phyloP scores from a whole-genome alignment of 2,888 invertebrate species.

The Lithosia quadra region DNA sequence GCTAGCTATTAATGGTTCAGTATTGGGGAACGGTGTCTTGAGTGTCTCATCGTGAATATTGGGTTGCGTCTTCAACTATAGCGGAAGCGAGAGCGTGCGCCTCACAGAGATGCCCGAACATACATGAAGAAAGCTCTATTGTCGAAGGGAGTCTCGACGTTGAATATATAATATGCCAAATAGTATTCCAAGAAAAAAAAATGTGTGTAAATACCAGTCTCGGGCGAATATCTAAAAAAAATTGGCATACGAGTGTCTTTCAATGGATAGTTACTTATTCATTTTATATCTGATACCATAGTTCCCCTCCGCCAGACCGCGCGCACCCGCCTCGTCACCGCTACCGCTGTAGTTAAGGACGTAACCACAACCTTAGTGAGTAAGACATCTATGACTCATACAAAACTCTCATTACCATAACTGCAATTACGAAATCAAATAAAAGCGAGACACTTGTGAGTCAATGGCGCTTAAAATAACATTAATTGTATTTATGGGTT shows the following conservation, averaged over 20 bases:
- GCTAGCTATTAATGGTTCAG: conserved; percentile 12
- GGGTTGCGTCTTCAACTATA: not conserved
- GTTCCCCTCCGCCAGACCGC: not conserved
- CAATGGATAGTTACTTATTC: not conserved
- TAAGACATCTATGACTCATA: conserved; percentile 55
- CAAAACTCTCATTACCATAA: conserved; percentile 45
- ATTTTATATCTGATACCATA: not conserved
- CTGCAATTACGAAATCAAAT: conserved; percentile 46
- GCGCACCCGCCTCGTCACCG: not conserved
- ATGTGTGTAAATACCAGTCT: not conserved
- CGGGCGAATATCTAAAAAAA: too few relatives aligned
- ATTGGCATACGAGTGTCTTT: too few relatives aligned
- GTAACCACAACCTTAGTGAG: conserved; percentile 33
- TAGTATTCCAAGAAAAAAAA: too few relatives aligned
- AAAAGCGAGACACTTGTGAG: conserved; percentile 40
- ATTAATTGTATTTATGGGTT: conserved; percentile 35
- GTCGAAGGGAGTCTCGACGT: not conserved
- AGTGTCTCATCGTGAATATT: conserved; percentile 7
- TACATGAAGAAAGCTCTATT: not conserved
- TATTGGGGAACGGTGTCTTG: not conserved
- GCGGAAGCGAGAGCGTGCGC: not conserved
- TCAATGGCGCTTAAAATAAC: conserved; percentile 44
- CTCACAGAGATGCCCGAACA: not conserved
- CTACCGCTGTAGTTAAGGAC: not conserved
- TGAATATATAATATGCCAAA: not conserved